Conservation (phyloP, 64 coral and sea anemone genomes). For the Porites australiensis region DNA sequence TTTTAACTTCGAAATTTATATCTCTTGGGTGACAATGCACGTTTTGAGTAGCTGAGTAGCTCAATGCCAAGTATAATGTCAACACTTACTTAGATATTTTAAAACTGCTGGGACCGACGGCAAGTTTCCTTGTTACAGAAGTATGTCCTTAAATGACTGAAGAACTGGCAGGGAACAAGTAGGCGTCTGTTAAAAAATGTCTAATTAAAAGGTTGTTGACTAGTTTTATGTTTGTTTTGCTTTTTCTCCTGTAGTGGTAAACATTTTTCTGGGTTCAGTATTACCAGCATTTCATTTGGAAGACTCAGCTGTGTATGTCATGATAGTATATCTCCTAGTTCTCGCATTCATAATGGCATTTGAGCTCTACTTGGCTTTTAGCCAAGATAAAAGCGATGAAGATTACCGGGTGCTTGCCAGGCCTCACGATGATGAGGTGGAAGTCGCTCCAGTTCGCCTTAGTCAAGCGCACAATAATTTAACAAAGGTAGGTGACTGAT, state of each 20-base stretch:
- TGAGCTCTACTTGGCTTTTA: slow-evolving; percentile 29
- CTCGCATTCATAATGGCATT: slow-evolving; percentile 14
- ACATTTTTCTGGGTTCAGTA: slow-evolving; percentile 51
- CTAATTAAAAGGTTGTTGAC: neutral
- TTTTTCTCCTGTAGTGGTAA: slow-evolving; percentile 35
- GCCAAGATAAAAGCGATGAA: neutral
- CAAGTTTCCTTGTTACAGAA: no score
- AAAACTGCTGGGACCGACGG: no score
- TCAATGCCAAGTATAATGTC: no score
- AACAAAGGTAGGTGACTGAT: neutral
- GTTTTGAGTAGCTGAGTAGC: no score
- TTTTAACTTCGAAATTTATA: no score
- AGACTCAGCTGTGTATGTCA: slow-evolving; percentile 9
- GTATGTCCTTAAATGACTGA: no score
- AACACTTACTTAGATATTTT: no score
- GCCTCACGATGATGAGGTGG: slow-evolving; percentile 22
- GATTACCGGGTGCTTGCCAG: neutral
- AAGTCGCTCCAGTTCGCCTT: neutral
- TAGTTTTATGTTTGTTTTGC: neutral
- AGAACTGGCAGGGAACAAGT: no score
- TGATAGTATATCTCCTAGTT: slow-evolving; percentile 44
- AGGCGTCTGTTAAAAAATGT: no score
- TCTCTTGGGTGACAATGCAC: no score
- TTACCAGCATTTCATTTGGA: slow-evolving; percentile 34
- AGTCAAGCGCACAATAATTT: neutral